These are phyloP conservation scores for Paguma larvata DNA, from an alignment of 2,797 vertebrate species.

Conservation along the genomic window DNA sequence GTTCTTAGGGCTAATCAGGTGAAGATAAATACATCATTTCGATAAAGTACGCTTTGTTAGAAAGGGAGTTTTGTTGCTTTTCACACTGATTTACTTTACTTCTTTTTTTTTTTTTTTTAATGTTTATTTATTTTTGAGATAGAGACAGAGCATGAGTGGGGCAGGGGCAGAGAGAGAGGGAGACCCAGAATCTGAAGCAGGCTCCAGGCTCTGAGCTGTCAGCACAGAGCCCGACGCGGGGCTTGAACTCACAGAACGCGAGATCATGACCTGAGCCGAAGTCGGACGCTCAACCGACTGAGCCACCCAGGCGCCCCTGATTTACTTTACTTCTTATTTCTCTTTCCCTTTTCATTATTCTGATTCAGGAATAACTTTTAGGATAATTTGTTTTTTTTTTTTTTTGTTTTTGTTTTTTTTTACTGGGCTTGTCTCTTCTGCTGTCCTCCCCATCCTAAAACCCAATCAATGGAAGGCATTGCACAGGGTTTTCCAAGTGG, in stretches of 20 bases:
- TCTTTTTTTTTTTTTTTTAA: too few species aligned
- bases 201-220: too few species aligned
- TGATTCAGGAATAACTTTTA: neutral
- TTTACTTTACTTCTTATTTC: neutral
- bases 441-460: neutral
- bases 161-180: too few species aligned
- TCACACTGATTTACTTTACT: neutral
- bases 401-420: neutral
- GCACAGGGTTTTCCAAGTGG: neutral
- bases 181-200: too few species aligned
- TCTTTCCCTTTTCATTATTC: neutral
- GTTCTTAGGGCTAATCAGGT: neutral
- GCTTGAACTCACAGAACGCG: too few species aligned
- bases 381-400: neutral
- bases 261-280: too few species aligned
- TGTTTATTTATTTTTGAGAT: too few species aligned
- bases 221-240: too few species aligned
- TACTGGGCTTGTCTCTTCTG: neutral
- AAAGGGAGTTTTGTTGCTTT: neutral
- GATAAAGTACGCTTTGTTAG: neutral
- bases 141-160: too few species aligned
- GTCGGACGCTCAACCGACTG: too few species aligned
- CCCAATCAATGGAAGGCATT: neutral
- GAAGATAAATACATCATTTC: neutral
- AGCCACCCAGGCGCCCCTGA: too few species aligned